These are phyloP conservation scores for Lepus europaeus DNA, from an alignment of 2,113 vertebrate species.

Conservation along the genomic window DNA sequence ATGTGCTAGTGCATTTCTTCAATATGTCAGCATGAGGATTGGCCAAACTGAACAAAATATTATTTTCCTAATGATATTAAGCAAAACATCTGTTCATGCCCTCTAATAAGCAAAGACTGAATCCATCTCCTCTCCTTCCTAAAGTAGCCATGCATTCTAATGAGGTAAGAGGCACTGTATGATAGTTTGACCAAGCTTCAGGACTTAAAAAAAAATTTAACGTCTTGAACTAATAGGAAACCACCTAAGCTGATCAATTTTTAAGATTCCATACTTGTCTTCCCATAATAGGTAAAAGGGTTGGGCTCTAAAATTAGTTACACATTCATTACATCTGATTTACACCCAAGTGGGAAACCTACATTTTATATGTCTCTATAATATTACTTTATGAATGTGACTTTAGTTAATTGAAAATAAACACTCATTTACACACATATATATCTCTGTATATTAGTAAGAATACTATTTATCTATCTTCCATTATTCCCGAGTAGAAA, in stretches of 20 bases:
- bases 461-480: background rate
- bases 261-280: slow-evolving; percentile 39
- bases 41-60: background rate
- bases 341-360: slow-evolving; percentile 29
- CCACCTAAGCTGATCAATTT: slow-evolving; percentile 53
- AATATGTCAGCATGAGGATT: background rate
- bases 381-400: background rate
- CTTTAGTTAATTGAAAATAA: background rate
- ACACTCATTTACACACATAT: background rate
- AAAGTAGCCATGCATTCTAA: slow-evolving; percentile 31
- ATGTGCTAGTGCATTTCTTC: background rate
- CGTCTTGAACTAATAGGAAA: slow-evolving; percentile 72
- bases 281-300: slow-evolving; percentile 27
- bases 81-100: background rate
- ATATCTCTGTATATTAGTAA: background rate
- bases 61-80: slow-evolving; percentile 32
- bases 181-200: slow-evolving; percentile 56
- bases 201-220: slow-evolving; percentile 67
- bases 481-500: background rate
- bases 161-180: background rate
- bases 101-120: slow-evolving; percentile 5
- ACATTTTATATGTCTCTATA: background rate
- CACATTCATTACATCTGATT: slow-evolving; percentile 52
- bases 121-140: background rate
- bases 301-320: slow-evolving; percentile 28